Base-by-base conservation (phyloP, 2,888 invertebrate species). In the Latrodectus hesperus region DNA sequence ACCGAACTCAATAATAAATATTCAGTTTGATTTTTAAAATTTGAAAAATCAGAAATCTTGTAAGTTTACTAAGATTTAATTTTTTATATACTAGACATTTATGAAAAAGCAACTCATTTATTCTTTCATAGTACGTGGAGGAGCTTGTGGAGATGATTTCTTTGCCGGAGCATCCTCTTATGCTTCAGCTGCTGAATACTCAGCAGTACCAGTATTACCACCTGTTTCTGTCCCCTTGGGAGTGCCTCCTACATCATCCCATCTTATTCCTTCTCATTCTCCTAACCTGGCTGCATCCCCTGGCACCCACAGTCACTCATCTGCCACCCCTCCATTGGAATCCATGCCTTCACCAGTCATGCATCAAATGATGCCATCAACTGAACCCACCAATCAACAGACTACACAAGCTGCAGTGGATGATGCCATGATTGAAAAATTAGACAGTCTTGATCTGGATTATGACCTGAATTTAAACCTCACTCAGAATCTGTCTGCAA, bases 381-480 rank as follows among this genome's bases (percentile, higher is more conserved):
- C 74, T 16, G 84, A 78, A 22, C 26, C 72, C 12, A 53, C 79
- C 9, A 77, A 82, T 16, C 75, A 70, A 38, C 52, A 80, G 17
- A 73, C 77, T 26, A 79, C 26, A 8, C 14, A 65, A n/a, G 68
- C 68, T 38, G 75, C 67, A 9, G 17, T 77, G 14, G 87, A 83
- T 73, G 87, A 88, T 52, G 84, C 83, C 64, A 88, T 90, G 10
- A 87, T 87, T 77, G 89, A 89, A 67, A 84, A 84, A 71, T 83
- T 90, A 52, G 89, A 89, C 53, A 89, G 90, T 71, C 70, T 90
- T n/a, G 90, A 88, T 38, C 68, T 90, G n/a, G 90, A 89, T 65
- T 38, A 60, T 10, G 89, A 89, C 52, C 64, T 88, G 12, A 82
- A 80, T 80, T 14, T 84, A 9, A 88, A 77, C 51, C 22, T 88